phyloP scores from a whole-genome alignment of 2,888 invertebrate genomes.

The Hybos culiciformis region DNA sequence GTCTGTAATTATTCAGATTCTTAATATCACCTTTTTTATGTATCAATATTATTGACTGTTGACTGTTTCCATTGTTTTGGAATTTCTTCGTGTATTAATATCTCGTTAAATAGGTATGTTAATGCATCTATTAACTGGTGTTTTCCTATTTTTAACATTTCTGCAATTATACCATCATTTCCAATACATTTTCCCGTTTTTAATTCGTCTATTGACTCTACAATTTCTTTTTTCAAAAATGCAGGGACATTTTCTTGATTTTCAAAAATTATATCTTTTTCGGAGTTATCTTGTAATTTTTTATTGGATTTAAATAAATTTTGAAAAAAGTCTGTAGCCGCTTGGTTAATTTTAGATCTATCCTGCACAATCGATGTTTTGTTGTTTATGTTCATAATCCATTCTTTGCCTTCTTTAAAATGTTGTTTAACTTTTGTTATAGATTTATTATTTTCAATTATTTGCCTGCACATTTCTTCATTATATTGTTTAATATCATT shows the following conservation, averaged over 20 bases:
- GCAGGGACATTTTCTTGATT: background rate
- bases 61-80: background rate
- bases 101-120: background rate
- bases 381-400: background rate
- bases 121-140: too few relatives aligned
- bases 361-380: too few relatives aligned
- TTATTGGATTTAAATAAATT: too few relatives aligned
- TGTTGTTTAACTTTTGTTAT: constrained; percentile 5
- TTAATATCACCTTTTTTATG: background rate
- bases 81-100: background rate
- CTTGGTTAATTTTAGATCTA: too few relatives aligned
- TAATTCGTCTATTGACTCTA: background rate
- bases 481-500: background rate
- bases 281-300: too few relatives aligned
- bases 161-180: background rate
- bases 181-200: background rate
- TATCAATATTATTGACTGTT: too few relatives aligned
- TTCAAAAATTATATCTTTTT: too few relatives aligned
- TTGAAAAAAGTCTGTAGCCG: too few relatives aligned
- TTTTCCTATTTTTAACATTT: background rate
- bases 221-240: background rate
- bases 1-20: background rate
- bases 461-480: background rate
- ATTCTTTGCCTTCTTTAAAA: background rate
- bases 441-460: background rate